phyloP scores from a whole-genome alignment of 2,113 vertebrate species.

The Diglossa brunneiventris region DNA sequence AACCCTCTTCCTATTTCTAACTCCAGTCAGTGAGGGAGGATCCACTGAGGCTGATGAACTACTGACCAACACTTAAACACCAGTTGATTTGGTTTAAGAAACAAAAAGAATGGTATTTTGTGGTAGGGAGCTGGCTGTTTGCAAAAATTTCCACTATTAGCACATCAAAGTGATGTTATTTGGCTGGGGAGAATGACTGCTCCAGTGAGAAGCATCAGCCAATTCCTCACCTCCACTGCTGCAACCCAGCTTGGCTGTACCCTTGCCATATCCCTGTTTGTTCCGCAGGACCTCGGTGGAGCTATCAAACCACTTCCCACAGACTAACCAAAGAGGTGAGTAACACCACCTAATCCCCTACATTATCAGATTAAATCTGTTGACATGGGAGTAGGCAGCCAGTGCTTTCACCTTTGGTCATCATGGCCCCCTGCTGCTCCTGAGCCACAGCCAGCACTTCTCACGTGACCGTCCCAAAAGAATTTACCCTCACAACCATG shows the following conservation, averaged over 20 bases:
- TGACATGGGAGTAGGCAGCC: not conserved
- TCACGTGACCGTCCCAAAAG: fast-evolving
- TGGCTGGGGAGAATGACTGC: not conserved
- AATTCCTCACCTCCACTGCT: not conserved
- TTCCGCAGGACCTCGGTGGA: not conserved
- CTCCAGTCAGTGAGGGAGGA: not conserved
- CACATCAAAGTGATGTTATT: not conserved
- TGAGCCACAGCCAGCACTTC: not conserved
- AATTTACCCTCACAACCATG: not conserved
- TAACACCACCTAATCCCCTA: not conserved
- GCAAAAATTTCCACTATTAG: not conserved
- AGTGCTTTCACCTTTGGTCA: not conserved
- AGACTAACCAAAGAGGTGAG: not conserved
- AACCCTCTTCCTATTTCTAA: not conserved
- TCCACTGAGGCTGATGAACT: not conserved
- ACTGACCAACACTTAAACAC: not conserved
- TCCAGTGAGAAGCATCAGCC: not conserved
- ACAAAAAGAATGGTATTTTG: not conserved
- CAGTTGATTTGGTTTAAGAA: not conserved
- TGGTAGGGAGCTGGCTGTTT: not conserved
- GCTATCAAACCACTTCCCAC: not conserved
- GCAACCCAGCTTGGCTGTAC: not conserved
- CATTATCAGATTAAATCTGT: not conserved
- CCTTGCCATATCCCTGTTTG: not conserved
- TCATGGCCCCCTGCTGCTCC: not conserved